A percentile compares a stretch with the other conserved stretches of the same genome.
phyloP scores from a whole-genome alignment of 1,140 invertebrate species.

The Pogonomyrmex barbatus region DNA sequence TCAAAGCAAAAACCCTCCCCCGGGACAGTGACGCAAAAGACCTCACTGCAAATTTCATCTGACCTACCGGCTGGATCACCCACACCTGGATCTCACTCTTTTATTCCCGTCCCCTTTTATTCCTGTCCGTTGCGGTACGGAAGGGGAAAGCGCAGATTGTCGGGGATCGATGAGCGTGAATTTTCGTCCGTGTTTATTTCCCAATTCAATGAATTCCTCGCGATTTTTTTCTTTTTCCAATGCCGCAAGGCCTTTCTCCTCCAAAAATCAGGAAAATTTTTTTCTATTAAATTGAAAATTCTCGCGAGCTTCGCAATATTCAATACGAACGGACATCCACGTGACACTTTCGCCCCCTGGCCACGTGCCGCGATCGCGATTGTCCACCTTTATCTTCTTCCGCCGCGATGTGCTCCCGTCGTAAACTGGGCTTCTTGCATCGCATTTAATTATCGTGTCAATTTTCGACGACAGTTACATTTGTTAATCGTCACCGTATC shows the following conservation, averaged over 20 bases:
- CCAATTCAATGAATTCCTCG: neutral
- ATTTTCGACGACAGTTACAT: neutral
- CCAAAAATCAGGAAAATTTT: neutral
- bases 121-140: neutral
- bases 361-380: conserved; percentile 60
- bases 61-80: neutral
- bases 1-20: neutral
- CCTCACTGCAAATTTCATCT: conserved; percentile 16
- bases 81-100: neutral
- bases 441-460: neutral
- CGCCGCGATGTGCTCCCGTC: neutral
- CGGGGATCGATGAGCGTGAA: neutral
- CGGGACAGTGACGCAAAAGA: neutral
- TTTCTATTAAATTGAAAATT: neutral
- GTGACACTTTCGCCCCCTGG: conserved; percentile 61
- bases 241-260: neutral
- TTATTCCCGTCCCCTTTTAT: neutral
- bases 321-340: conserved; percentile 46
- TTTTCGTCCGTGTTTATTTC: conserved; percentile 2
- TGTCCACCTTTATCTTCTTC: conserved; percentile 23
- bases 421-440: neutral
- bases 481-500: conserved; percentile 6
- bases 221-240: neutral
- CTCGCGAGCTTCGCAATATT: neutral
- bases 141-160: neutral